Evolutionary conservation across 2,113 vertebrate species (phyloP).

Genomic region (Oryzias woworae): DNA sequence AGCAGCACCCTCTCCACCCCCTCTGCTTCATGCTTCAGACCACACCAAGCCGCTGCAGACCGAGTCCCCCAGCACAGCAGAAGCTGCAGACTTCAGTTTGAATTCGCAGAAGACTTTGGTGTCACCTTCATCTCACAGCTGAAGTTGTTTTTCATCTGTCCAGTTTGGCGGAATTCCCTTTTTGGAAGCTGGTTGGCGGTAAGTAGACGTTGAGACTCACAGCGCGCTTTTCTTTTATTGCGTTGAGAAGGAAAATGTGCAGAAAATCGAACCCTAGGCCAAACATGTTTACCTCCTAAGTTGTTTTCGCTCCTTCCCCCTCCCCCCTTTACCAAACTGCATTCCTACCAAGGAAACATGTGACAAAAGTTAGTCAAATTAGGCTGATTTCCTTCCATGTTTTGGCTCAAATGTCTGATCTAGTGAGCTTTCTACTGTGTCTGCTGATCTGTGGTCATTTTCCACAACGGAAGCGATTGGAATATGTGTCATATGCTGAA

Average conservation of each 20-base stretch:
- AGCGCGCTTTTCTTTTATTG: too few species aligned
- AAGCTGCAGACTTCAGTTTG: neutral
- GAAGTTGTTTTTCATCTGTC: neutral
- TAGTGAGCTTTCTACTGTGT: too few species aligned
- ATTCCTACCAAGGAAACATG: slow-evolving; percentile 5
- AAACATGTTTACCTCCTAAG: neutral
- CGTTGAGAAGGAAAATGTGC: too few species aligned
- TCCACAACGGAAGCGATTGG: too few species aligned
- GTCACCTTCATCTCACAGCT: neutral
- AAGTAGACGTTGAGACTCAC: slow-evolving; percentile 19
- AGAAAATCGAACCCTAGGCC: neutral
- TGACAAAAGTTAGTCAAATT: slow-evolving; percentile 4
- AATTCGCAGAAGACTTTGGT: too few species aligned
- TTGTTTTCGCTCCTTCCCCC: neutral
- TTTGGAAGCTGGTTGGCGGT: slow-evolving; percentile 31
- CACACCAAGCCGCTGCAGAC: slow-evolving; percentile 22
- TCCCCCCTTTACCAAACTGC: neutral
- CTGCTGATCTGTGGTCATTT: too few species aligned
- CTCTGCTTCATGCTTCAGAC: slow-evolving; percentile 35
- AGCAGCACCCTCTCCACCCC: slow-evolving; percentile 20
- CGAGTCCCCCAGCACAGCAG: neutral
- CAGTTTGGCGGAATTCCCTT: too few species aligned
- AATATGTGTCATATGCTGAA: too few species aligned
- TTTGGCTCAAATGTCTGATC: too few species aligned
- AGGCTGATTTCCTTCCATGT: neutral